A percentile compares a stretch with the other conserved stretches of the same genome.
These are phyloP conservation scores for Stenodema calcarata DNA, from an alignment of 2,888 invertebrate species.

Conservation along the genomic window DNA sequence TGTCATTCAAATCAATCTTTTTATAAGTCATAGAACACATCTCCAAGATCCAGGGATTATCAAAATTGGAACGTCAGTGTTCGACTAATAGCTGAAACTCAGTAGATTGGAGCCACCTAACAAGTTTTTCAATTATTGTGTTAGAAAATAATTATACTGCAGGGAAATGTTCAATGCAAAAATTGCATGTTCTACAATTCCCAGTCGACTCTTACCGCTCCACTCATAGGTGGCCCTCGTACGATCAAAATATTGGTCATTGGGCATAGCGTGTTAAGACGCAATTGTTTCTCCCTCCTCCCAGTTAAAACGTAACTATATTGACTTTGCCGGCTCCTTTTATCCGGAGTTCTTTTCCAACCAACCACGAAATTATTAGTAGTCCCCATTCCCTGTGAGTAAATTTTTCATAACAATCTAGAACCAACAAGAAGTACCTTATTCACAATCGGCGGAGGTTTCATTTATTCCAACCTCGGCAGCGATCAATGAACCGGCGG, in stretches of 20 bases:
- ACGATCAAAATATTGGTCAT: constrained; percentile 1
- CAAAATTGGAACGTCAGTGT: too few relatives aligned
- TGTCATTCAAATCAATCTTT: too few relatives aligned
- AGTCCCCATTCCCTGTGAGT: neutral
- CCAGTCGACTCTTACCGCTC: too few relatives aligned
- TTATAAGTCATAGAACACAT: too few relatives aligned
- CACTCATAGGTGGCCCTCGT: neutral
- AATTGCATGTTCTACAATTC: too few relatives aligned
- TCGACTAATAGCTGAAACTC: too few relatives aligned
- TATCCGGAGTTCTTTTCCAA: neutral
- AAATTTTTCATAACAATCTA: neutral
- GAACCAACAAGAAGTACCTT: neutral
- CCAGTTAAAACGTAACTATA: constrained; percentile 35
- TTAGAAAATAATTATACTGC: too few relatives aligned
- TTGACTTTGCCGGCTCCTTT: constrained; percentile 28
- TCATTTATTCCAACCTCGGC: neutral
- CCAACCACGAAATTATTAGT: neutral
- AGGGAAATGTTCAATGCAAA: too few relatives aligned
- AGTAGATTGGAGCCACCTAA: too few relatives aligned
- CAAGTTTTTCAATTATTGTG: too few relatives aligned
- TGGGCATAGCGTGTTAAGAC: neutral
- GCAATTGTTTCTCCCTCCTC: neutral
- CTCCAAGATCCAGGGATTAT: too few relatives aligned
- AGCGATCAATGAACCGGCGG: neutral
- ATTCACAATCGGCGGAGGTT: neutral